Evolutionary conservation across 2,113 vertebrate genomes (phyloP).

Genomic region (Ursus arctos): DNA sequence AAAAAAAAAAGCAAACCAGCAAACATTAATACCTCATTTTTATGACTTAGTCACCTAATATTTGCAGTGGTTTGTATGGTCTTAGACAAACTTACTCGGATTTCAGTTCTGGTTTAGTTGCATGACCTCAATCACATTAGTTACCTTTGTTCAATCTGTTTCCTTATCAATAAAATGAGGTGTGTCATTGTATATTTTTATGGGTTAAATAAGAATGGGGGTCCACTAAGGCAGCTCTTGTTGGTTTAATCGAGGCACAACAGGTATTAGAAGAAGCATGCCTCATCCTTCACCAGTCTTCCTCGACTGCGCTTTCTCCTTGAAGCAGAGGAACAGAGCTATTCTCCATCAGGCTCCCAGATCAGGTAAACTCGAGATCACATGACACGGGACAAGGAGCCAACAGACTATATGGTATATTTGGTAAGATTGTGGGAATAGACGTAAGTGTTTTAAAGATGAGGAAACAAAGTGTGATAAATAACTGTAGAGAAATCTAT

Average conservation of each 20-base stretch:
- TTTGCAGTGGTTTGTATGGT: background rate
- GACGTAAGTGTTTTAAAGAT: background rate
- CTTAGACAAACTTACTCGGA: background rate
- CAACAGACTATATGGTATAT: background rate
- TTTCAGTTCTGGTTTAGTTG: background rate
- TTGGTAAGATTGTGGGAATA: background rate
- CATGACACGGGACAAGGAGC: background rate
- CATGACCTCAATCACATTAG: background rate
- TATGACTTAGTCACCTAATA: background rate
- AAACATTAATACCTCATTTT: background rate
- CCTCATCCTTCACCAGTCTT: background rate
- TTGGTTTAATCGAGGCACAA: background rate
- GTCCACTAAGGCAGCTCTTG: background rate
- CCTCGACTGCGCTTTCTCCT: background rate
- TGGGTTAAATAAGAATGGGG: background rate
- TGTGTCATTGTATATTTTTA: background rate
- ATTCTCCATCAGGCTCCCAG: background rate
- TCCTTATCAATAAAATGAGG: background rate
- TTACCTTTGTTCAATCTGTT: background rate
- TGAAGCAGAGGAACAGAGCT: background rate
- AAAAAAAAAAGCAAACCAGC: background rate
- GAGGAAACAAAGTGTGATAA: background rate
- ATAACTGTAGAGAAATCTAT: background rate
- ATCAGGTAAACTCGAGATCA: background rate
- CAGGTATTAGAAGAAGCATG: background rate